phyloP scores from a whole-genome alignment of 2,888 invertebrate species.

The Entomobrya proxima region DNA sequence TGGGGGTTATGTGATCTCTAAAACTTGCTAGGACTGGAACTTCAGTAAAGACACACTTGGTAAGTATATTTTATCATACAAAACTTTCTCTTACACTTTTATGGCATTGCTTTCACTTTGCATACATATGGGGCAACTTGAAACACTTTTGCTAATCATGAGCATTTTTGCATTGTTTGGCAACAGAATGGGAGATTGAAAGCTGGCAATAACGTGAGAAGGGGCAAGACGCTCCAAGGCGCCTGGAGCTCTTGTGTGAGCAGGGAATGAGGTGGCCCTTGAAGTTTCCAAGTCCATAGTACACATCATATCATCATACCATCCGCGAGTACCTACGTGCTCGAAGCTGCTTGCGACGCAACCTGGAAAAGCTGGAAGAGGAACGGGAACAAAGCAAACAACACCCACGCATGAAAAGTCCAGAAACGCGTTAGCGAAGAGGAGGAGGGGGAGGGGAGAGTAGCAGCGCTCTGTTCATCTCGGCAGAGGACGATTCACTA shows the following conservation, averaged over 20 bases:
- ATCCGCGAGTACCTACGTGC: not conserved
- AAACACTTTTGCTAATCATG: not conserved
- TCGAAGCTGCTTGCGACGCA: not conserved
- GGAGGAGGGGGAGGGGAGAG: not conserved
- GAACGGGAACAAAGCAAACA: not conserved
- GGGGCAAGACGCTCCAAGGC: constrained; percentile 34
- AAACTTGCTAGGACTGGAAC: constrained; percentile 13
- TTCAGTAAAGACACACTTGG: not conserved
- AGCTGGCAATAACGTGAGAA: not conserved
- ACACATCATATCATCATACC: not conserved
- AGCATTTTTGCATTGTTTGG: not conserved
- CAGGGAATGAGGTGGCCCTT: not conserved
- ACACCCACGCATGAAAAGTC: not conserved
- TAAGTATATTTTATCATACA: not conserved
- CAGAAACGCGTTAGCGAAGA: not conserved
- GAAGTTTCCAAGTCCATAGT: constrained; percentile 35
- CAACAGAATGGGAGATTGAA: not conserved
- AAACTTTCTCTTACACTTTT: not conserved
- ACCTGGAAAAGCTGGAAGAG: not conserved
- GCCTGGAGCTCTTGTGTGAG: constrained; percentile 36
- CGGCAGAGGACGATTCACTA: not conserved
- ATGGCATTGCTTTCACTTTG: not conserved
- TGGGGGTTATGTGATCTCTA: constrained; percentile 44
- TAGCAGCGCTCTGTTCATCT: constrained; percentile 23
- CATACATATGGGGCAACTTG: not conserved